Evolutionary conservation across 2,113 vertebrate genomes (phyloP).

Genomic region (Anolis sagrei): DNA sequence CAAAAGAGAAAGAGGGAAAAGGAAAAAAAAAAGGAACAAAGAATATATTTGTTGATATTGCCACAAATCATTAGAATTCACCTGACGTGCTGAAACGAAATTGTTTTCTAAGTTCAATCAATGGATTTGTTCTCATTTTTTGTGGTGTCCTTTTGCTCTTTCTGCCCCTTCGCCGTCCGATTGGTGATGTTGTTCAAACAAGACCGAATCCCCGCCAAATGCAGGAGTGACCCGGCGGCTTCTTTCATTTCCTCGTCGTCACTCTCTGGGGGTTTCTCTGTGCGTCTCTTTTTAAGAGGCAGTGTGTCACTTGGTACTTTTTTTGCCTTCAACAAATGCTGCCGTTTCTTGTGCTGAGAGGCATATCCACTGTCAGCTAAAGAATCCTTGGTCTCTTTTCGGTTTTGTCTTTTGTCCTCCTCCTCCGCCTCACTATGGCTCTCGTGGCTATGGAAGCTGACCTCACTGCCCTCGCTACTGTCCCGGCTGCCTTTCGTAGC

Average conservation of each 20-base stretch:
- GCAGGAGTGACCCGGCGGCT: constrained; percentile 95
- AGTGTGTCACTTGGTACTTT: constrained; percentile 91
- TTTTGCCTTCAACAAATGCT: constrained; percentile 91
- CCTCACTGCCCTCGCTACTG: constrained; percentile 81
- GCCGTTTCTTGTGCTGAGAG: constrained; percentile 91
- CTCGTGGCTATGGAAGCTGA: constrained; percentile 82
- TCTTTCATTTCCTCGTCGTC: constrained; percentile 99
- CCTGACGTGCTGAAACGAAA: constrained; percentile 99
- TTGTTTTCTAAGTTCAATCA: constrained; percentile 90
- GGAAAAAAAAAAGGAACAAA: constrained; percentile 71
- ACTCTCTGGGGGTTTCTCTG: constrained; percentile 93
- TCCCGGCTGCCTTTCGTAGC: constrained; percentile 80
- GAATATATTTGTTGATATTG: constrained; percentile 98
- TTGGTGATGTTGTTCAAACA: constrained; percentile 99
- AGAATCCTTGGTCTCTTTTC: constrained; percentile 89
- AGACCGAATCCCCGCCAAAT: constrained; percentile 95
- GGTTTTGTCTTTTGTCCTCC: constrained; percentile 84
- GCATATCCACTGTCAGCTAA: constrained; percentile 85
- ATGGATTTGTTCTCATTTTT: constrained; percentile 95
- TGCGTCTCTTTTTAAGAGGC: constrained; percentile 97
- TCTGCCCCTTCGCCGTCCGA: constrained; percentile 98
- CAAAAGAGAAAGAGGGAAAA: constrained; percentile 59
- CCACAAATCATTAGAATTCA: constrained; percentile 99
- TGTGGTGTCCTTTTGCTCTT: constrained; percentile 94
- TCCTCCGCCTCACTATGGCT: constrained; percentile 88